Conservation (phyloP, 2,113 vertebrate genomes). For the pig (Sus scrofa) region DNA sequence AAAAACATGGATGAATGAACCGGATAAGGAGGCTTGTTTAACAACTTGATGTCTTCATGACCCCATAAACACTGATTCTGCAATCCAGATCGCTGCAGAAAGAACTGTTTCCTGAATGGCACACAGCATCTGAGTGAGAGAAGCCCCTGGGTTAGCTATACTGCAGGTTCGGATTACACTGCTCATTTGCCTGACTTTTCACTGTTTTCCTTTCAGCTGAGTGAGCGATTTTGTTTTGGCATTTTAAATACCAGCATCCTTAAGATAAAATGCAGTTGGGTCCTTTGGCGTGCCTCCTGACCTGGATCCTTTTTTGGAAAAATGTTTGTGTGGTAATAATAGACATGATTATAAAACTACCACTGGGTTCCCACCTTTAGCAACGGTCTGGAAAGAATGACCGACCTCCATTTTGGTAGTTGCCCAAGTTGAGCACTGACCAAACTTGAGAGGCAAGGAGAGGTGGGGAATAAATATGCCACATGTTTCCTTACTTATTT, state of each 20-base stretch:
- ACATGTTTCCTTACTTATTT: slow-evolving; percentile 27
- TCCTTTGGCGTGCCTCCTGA: slow-evolving; percentile 78
- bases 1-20: background rate
- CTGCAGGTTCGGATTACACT: background rate
- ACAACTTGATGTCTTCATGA: background rate
- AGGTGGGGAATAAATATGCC: background rate
- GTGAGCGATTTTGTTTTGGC: slow-evolving; percentile 66
- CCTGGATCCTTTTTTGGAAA: slow-evolving; percentile 67
- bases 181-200: background rate
- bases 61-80: background rate
- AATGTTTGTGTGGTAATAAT: slow-evolving; percentile 66
- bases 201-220: background rate
- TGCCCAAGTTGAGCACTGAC: background rate
- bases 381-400: slow-evolving; percentile 36
- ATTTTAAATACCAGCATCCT: slow-evolving; percentile 74
- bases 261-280: slow-evolving; percentile 71
- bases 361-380: slow-evolving; percentile 56
- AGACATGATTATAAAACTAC: slow-evolving; percentile 74
- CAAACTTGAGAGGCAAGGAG: background rate
- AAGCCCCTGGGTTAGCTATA: background rate
- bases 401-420: background rate
- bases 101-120: background rate
- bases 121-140: background rate
- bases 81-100: background rate
- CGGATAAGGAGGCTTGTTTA: background rate